Conservation (phyloP, 2,888 invertebrate genomes). For the Lasioglossum calceatum region DNA sequence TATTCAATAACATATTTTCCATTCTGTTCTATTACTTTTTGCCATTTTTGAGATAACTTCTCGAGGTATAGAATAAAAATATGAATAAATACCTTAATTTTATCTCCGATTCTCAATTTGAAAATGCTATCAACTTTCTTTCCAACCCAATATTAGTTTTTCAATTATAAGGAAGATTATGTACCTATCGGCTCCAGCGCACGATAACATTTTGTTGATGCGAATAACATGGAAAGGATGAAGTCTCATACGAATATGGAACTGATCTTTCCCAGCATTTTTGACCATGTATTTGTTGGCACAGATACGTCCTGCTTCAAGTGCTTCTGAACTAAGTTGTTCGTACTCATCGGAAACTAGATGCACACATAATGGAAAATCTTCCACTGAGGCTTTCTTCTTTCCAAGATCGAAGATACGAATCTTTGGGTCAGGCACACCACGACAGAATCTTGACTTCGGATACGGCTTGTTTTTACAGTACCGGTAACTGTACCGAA, state of each 20-base stretch:
- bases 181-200: constrained; percentile 99
- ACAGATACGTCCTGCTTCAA: constrained; percentile 99
- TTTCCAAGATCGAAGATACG: constrained; percentile 99
- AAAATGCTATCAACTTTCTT: too few relatives aligned
- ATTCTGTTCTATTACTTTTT: too few relatives aligned
- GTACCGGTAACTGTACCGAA: constrained; percentile 95
- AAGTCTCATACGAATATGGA: constrained; percentile 98
- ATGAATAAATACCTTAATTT: too few relatives aligned
- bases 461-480: constrained; percentile 99
- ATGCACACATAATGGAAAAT: constrained; percentile 99
- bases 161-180: neutral
- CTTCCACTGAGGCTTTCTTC: constrained; percentile 98
- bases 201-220: constrained; percentile 99
- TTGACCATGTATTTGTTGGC: constrained; percentile 99
- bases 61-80: too few relatives aligned
- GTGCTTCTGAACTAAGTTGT: constrained; percentile 99
- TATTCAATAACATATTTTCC: too few relatives aligned
- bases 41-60: too few relatives aligned
- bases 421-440: constrained; percentile 99
- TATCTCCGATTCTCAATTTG: too few relatives aligned
- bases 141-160: too few relatives aligned
- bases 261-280: constrained; percentile 99
- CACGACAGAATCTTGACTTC: constrained; percentile 99
- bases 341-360: constrained; percentile 99
- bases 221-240: constrained; percentile 99